These are phyloP conservation scores for Cotesia chilonis DNA, from an alignment of 1,140 invertebrate genomes.

Conservation along the genomic window DNA sequence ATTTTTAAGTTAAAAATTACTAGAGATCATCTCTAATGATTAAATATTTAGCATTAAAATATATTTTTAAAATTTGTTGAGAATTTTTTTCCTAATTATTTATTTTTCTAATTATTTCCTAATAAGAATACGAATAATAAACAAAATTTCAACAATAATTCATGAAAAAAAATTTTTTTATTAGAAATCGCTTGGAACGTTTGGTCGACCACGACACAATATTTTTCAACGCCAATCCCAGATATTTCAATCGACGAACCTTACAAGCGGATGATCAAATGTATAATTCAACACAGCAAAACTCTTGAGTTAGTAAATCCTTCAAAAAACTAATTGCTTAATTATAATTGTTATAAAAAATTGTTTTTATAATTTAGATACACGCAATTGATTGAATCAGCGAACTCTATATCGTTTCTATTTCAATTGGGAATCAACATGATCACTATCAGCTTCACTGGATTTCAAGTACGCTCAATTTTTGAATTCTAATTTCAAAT, in stretches of 20 bases:
- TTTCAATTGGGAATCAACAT: conserved; percentile 45
- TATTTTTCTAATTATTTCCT: no score
- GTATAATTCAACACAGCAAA: conserved; percentile 40
- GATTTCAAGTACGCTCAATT: conserved; percentile 45
- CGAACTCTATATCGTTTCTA: conserved; percentile 44
- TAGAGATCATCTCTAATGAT: no score
- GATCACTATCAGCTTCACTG: conserved; percentile 34
- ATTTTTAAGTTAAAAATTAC: no score
- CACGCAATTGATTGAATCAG: conserved; percentile 38
- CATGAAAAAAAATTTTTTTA: neutral
- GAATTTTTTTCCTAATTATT: no score
- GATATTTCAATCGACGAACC: conserved; percentile 28
- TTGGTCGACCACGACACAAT: conserved; percentile 32
- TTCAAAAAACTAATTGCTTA: neutral
- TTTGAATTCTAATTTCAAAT: neutral
- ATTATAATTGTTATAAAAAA: neutral
- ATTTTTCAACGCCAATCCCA: conserved; percentile 36
- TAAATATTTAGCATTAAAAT: no score
- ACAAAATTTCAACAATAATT: no score
- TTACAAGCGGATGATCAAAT: conserved; percentile 37
- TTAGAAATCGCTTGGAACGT: conserved; percentile 42
- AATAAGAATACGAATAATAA: no score
- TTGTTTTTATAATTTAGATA: conserved; percentile 36
- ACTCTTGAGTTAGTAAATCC: conserved; percentile 47
- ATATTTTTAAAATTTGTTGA: no score